Evolutionary conservation across 1,140 invertebrate species (phyloP).

Genomic region (Trichonephila clavipes): DNA sequence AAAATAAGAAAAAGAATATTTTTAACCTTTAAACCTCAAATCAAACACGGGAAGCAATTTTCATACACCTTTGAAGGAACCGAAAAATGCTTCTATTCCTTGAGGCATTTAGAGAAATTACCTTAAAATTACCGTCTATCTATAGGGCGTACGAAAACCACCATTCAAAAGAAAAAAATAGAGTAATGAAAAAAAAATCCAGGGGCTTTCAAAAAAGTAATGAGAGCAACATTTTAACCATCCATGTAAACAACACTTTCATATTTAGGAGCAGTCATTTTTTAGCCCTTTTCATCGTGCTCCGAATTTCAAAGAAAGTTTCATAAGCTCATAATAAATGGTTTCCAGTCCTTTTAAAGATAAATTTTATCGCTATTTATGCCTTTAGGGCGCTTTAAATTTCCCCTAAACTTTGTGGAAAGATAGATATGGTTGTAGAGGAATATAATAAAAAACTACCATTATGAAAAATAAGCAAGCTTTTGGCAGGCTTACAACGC

Average conservation of each 20-base stretch:
- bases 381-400: slow-evolving; percentile 63
- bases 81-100: not conserved
- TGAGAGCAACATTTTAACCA: slow-evolving; percentile 48
- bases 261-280: slow-evolving; percentile 57
- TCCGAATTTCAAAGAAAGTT: slow-evolving; percentile 64
- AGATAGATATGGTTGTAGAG: slow-evolving; percentile 71
- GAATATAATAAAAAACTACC: slow-evolving; percentile 59
- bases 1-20: not conserved
- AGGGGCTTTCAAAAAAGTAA: slow-evolving; percentile 25
- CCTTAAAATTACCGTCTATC: slow-evolving; percentile 21
- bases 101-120: slow-evolving; percentile 17
- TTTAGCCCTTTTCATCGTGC: slow-evolving; percentile 42
- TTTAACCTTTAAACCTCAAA: not conserved
- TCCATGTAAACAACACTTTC: slow-evolving; percentile 58
- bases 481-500: slow-evolving; percentile 54
- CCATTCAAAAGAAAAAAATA: not conserved
- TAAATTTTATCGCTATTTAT: slow-evolving; percentile 67
- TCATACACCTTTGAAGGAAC: not conserved
- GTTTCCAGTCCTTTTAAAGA: slow-evolving; percentile 65
- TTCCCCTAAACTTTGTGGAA: slow-evolving; percentile 65
- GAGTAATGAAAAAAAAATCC: slow-evolving; percentile 3
- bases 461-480: slow-evolving; percentile 60
- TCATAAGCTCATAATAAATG: slow-evolving; percentile 67
- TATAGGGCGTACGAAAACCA: not conserved
- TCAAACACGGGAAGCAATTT: slow-evolving; percentile 6